A percentile compares a stretch with the other conserved stretches of the same genome.
Evolutionary conservation across 2,113 vertebrate species (phyloP).

Genomic region (Actenoides hombroni): DNA sequence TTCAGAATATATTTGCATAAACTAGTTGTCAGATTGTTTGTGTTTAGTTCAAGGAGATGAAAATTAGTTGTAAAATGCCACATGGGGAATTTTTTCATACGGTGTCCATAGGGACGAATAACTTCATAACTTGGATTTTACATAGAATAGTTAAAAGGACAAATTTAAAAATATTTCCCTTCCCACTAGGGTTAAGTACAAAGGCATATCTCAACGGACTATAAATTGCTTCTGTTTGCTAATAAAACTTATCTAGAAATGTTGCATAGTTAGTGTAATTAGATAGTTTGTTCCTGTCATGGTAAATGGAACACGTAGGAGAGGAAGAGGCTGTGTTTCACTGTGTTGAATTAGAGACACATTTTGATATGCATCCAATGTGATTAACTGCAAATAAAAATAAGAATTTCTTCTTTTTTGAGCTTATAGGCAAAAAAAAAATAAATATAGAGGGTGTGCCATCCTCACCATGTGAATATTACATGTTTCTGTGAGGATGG

Average conservation of each 20-base stretch:
- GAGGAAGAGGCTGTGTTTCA: neutral
- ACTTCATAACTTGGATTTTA: constrained; percentile 13
- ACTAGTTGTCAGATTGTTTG: constrained; percentile 63
- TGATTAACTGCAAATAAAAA: neutral
- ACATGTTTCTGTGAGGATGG: neutral
- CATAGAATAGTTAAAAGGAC: neutral
- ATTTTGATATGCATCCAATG: neutral
- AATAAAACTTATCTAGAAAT: neutral
- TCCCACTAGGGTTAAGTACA: constrained; percentile 23
- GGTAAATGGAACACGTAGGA: neutral
- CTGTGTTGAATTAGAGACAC: neutral
- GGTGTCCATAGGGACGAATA: constrained; percentile 37
- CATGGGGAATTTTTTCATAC: constrained; percentile 53
- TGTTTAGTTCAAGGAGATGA: constrained; percentile 64
- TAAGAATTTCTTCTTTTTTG: neutral
- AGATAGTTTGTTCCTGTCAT: neutral
- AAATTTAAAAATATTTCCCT: constrained; percentile 39
- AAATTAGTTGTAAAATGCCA: constrained; percentile 70
- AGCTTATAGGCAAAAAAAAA: neutral
- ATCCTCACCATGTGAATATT: neutral
- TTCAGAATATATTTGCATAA: constrained; percentile 72
- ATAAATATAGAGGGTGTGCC: neutral
- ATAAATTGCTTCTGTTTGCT: constrained; percentile 52
- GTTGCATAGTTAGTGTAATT: neutral
- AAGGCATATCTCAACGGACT: constrained; percentile 2